Base-by-base conservation (phyloP, 2,113 vertebrate species). In the Proterorhinus semilunaris region DNA sequence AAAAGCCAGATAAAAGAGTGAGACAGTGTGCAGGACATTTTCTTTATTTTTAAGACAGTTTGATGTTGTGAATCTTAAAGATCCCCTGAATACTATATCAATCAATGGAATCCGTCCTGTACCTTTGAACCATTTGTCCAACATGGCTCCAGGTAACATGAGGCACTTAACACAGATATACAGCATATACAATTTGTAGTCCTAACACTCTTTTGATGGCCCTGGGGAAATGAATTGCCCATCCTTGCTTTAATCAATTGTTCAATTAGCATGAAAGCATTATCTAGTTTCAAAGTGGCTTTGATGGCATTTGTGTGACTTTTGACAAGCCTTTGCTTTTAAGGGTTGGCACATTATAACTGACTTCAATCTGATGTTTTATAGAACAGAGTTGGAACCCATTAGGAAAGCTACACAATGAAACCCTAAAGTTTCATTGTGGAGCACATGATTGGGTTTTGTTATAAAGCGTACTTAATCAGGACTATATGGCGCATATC, bases 251-350 rank as follows among this genome's bases (percentile, higher is more conserved):
- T 61, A 61, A 61, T 61, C 58, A 61, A 61, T 61, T 44, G 42
- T 61, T 61, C n/a, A 61, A 61, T 61, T 61, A 61, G 58, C 58
- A 61, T 45, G 44, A 61, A 61, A 61, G 36, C 58, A 61, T 61
- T 44, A 61, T 61, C 58, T 13, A 61, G 58, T 61, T 44, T 6
- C 55, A 58, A 12, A 15, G 11, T n/a, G 58, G 15, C 58, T 44
- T 45, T 61, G 44, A 42, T 59, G 36, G 58, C 58, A n/a, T 61
- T 61, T 45, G 58, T 55, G 53, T 61, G 58, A 44, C 36, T 43
- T 61, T 61, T 61, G 42, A 61, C 42, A 61, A 61, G 58, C 58
- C 15, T 61, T 61, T 61, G 42, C 42, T 61, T 61, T 61, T 45
- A 36, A 61, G 8, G 58, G 55, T 58, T 7, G 27, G 36, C 36